Conservation (phyloP, 1,140 invertebrate species). For the Gryllus bimaculatus region DNA sequence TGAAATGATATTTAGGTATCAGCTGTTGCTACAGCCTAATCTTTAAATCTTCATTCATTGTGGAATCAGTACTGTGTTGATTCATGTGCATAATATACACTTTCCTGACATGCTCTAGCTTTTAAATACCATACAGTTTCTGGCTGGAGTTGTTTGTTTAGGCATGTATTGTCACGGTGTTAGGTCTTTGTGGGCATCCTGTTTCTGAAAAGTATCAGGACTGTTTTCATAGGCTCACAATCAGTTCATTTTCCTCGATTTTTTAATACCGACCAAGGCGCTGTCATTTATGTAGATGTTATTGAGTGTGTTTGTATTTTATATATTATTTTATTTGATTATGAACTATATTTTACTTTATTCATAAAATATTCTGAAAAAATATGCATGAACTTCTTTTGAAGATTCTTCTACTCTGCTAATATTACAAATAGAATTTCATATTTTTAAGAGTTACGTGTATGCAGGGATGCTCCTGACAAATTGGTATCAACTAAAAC, state of each 20-base stretch:
- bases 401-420: background rate
- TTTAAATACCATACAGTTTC: background rate
- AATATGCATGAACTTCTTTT: background rate
- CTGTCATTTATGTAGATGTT: background rate
- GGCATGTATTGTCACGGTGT: background rate
- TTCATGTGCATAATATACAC: slow-evolving; percentile 5
- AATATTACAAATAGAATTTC: background rate
- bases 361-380: background rate
- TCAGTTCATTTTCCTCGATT: background rate
- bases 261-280: background rate
- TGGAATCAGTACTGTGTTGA: background rate
- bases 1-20: background rate
- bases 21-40: background rate
- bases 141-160: background rate
- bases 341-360: background rate
- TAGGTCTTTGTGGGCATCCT: background rate
- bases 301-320: background rate
- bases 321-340: background rate
- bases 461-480: background rate
- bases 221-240: background rate
- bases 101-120: background rate
- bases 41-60: slow-evolving; percentile 1
- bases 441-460: background rate
- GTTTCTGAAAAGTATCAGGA: background rate
- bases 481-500: background rate